phyloP scores from a whole-genome alignment of 2,797 vertebrate species.

The Rachycentron canadum region DNA sequence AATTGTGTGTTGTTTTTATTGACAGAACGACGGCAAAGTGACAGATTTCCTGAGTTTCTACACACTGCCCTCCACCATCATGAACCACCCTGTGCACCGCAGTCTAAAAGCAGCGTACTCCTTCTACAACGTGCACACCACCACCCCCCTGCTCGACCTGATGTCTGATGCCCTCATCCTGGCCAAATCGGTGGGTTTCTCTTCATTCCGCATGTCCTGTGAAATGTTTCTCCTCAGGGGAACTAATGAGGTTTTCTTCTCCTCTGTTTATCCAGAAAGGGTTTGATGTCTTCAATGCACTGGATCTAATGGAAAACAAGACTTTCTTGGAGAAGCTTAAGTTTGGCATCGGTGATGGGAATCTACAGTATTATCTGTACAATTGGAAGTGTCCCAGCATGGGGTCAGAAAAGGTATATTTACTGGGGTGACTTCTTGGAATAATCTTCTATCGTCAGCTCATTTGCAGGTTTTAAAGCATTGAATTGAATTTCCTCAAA shows the following conservation, averaged over 20 bases:
- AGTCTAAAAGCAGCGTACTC: conserved; percentile 99
- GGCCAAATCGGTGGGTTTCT: conserved; percentile 91
- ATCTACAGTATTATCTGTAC: conserved; percentile 99
- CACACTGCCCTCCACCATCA: conserved; percentile 98
- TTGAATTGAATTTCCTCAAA: neutral
- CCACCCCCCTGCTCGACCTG: conserved; percentile 93
- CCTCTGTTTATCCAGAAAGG: conserved; percentile 89
- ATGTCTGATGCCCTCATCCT: conserved; percentile 97
- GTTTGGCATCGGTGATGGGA: conserved; percentile 98
- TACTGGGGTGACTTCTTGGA: neutral
- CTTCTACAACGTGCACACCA: conserved; percentile 98
- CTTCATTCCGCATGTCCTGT: neutral
- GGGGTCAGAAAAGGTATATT: conserved; percentile 94
- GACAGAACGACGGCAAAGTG: conserved; percentile 90
- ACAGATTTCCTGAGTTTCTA: conserved; percentile 98
- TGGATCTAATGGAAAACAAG: conserved; percentile 99
- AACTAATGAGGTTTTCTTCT: conserved; percentile 4
- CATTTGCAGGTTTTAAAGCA: neutral
- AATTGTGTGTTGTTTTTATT: conserved; percentile 13
- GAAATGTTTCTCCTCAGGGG: neutral
- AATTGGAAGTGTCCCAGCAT: conserved; percentile 99
- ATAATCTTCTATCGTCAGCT: neutral
- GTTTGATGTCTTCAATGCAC: conserved; percentile 99
- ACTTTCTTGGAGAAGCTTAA: conserved; percentile 99
- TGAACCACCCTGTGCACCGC: conserved; percentile 97